Evolutionary conservation across 2,888 invertebrate species (phyloP).

Genomic region (Agapostemon virescens): DNA sequence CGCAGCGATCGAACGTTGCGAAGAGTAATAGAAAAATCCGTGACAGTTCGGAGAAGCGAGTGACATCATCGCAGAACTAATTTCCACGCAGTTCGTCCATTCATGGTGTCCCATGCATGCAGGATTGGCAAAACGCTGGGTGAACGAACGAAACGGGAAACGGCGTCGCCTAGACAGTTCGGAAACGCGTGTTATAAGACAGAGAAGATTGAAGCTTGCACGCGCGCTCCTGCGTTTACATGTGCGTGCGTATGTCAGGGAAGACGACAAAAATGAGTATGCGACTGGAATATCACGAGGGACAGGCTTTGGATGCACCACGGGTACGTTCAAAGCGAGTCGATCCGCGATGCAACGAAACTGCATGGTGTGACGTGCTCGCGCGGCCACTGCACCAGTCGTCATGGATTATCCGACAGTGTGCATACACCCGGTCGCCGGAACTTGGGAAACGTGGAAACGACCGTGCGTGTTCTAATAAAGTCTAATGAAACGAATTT

Average conservation of each 20-base stretch:
- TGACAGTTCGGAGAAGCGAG: neutral
- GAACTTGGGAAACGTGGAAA: constrained; percentile 48
- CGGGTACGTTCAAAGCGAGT: neutral
- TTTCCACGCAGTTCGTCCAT: constrained; percentile 10
- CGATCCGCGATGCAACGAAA: neutral
- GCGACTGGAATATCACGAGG: constrained; percentile 31
- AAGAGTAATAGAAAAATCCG: neutral
- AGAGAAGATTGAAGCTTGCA: neutral
- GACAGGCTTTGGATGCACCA: neutral
- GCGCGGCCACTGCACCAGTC: constrained; percentile 5
- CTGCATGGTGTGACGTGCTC: neutral
- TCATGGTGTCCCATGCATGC: neutral
- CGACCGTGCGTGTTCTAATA: constrained; percentile 55
- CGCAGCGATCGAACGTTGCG: neutral
- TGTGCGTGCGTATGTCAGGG: neutral
- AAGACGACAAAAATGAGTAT: constrained; percentile 39
- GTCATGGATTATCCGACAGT: constrained; percentile 53
- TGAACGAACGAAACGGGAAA: neutral
- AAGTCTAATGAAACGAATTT: constrained; percentile 63
- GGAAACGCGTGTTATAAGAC: constrained; percentile 17
- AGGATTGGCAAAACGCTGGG: neutral
- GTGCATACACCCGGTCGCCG: constrained; percentile 18
- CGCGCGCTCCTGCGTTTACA: no score
- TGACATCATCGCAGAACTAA: constrained; percentile 11
- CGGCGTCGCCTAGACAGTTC: neutral